phyloP scores from a whole-genome alignment of 2,113 vertebrate genomes.

The Microcebus murinus region DNA sequence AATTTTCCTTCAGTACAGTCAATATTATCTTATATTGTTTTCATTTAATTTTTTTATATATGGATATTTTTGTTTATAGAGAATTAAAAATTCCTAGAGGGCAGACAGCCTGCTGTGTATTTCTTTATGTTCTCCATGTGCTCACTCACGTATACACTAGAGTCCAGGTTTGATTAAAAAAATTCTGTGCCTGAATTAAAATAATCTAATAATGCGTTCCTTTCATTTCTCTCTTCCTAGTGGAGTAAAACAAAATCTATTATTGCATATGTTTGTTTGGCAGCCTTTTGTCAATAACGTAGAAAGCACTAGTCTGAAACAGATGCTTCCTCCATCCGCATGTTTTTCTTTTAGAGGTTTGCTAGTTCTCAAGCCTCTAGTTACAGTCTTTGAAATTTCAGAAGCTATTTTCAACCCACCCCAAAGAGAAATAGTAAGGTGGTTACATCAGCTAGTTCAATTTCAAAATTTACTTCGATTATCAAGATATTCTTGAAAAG shows the following conservation, averaged over 20 bases:
- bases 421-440: background rate
- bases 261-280: background rate
- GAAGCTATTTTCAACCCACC: background rate
- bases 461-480: background rate
- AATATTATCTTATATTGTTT: background rate
- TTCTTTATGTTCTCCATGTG: rapidly evolving
- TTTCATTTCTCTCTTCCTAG: background rate
- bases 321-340: background rate
- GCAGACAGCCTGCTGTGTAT: background rate
- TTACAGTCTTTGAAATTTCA: background rate
- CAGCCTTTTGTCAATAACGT: background rate
- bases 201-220: background rate
- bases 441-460: background rate
- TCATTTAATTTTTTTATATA: background rate
- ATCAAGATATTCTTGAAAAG: background rate
- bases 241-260: background rate
- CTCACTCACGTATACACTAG: background rate
- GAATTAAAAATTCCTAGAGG: background rate
- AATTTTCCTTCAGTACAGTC: background rate
- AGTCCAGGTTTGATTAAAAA: constrained; percentile 14
- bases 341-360: background rate
- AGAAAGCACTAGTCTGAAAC: background rate
- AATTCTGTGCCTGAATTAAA: background rate
- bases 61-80: background rate
- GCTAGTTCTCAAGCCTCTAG: background rate